Evolutionary conservation across 1,140 invertebrate genomes (phyloP).

Genomic region (Drosophila melanica): DNA sequence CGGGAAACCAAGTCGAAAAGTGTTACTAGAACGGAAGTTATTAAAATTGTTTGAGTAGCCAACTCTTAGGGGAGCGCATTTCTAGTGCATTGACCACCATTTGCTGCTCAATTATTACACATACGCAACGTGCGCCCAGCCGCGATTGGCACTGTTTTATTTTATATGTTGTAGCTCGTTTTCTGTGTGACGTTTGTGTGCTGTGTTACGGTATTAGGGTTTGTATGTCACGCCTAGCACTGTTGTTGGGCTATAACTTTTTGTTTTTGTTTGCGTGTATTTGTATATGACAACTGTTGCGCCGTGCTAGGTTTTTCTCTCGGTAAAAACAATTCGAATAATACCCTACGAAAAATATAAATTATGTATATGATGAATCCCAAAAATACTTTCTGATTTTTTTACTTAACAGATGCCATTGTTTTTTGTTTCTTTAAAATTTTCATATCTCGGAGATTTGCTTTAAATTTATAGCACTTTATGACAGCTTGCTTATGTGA

Average conservation of each 20-base stretch:
- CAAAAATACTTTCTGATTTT: too few species aligned
- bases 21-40: constrained; percentile 81
- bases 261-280: constrained; percentile 1
- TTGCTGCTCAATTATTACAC: constrained; percentile 49
- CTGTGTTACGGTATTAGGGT: constrained; percentile 65
- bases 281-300: constrained; percentile 36
- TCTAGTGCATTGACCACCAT: constrained; percentile 66
- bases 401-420: too few species aligned
- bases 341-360: background rate
- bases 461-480: background rate
- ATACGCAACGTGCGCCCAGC: constrained; percentile 59
- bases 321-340: background rate
- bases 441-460: too few species aligned
- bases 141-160: background rate
- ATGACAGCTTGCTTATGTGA: background rate
- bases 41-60: constrained; percentile 71
- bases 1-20: constrained; percentile 51
- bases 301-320: background rate
- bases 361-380: too few species aligned
- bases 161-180: background rate
- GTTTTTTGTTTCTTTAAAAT: too few species aligned
- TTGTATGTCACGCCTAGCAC: constrained; percentile 67
- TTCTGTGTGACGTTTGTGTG: constrained; percentile 11
- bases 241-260: constrained; percentile 35
- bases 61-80: constrained; percentile 38